A percentile compares a stretch with the other conserved stretches of the same genome.
phyloP scores from a whole-genome alignment of 2,113 vertebrate genomes.

The zebrafish (Danio rerio) region DNA sequence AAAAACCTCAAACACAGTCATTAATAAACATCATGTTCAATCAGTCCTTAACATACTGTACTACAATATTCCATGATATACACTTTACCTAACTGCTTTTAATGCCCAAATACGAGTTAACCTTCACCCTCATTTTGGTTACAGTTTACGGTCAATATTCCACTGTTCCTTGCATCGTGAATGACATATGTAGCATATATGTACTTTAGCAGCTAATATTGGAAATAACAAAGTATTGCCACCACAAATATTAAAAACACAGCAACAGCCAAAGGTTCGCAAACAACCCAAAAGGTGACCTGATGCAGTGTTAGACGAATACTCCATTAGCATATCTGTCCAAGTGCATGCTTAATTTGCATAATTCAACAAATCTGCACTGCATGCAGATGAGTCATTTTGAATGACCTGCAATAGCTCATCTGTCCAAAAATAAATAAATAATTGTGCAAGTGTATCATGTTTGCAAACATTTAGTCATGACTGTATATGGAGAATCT shows the following conservation, averaged over 20 bases:
- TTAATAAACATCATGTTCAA: neutral
- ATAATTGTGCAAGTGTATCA: neutral
- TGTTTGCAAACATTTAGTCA: conserved; percentile 32
- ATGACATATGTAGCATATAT: neutral
- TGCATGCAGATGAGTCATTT: neutral
- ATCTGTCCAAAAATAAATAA: neutral
- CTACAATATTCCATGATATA: neutral
- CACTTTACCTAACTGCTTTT: neutral
- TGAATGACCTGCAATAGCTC: neutral
- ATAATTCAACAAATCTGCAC: neutral
- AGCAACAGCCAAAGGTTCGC: conserved; percentile 23
- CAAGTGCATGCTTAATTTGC: neutral
- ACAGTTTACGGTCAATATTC: conserved; percentile 21
- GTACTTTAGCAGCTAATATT: conserved; percentile 1
- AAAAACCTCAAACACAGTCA: neutral
- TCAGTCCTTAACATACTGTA: neutral
- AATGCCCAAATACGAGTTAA: conserved; percentile 18
- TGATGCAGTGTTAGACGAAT: neutral
- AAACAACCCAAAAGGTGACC: conserved; percentile 2
- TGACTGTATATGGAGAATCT: neutral
- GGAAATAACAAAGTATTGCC: conserved; percentile 12
- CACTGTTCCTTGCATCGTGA: conserved; percentile 1
- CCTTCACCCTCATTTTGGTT: neutral
- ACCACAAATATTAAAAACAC: neutral
- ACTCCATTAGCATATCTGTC: neutral